Conservation (phyloP, 2,888 invertebrate species). For the Drosophila meridiana region DNA sequence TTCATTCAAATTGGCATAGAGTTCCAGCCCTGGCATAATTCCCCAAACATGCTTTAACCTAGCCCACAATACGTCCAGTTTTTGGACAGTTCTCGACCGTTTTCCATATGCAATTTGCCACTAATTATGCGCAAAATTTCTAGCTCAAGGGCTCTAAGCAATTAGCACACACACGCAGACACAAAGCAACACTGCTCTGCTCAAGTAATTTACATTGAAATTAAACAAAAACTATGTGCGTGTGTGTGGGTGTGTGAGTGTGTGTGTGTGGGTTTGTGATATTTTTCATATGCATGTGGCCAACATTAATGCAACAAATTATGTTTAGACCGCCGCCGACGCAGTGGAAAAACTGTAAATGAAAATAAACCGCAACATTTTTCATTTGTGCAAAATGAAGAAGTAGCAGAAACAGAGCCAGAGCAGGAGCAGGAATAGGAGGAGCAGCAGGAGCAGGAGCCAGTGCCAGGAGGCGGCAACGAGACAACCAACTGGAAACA, state of each 20-base stretch:
- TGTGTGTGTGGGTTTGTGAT: constrained; percentile 16
- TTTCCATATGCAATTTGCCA: constrained; percentile 78
- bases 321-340: constrained; percentile 72
- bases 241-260: constrained; percentile 15
- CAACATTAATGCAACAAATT: constrained; percentile 80
- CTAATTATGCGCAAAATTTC: constrained; percentile 80
- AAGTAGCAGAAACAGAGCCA: constrained; percentile 46
- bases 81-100: constrained; percentile 40
- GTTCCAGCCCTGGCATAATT: constrained; percentile 29
- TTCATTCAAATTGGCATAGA: background rate
- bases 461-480: constrained; percentile 6
- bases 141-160: constrained; percentile 78
- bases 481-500: constrained; percentile 62
- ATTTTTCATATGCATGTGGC: constrained; percentile 68
- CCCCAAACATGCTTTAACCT: constrained; percentile 26
- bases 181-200: constrained; percentile 32
- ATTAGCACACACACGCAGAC: constrained; percentile 59
- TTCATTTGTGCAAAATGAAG: constrained; percentile 77
- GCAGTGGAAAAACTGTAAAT: constrained; percentile 72
- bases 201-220: constrained; percentile 79
- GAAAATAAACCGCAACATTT: constrained; percentile 80
- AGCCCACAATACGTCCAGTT: constrained; percentile 15
- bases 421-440: constrained; percentile 2
- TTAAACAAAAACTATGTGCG: constrained; percentile 73
- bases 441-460: background rate